Evolutionary conservation across 2,797 vertebrate species (phyloP).

Genomic region (Crenuchus spilurus): DNA sequence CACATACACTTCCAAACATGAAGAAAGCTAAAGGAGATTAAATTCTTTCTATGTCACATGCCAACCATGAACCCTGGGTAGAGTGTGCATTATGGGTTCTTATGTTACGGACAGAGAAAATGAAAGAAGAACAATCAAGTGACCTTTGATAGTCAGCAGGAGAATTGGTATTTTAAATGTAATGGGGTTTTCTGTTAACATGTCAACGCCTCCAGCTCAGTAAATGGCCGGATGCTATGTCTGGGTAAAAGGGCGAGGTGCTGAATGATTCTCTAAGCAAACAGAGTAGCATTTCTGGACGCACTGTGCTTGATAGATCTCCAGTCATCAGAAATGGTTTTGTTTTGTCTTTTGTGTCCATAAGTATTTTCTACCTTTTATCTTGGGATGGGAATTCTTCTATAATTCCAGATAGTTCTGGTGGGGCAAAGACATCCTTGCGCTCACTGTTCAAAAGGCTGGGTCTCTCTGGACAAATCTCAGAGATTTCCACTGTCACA

Average conservation of each 20-base stretch:
- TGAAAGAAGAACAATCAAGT: not conserved
- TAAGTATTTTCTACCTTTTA: constrained; percentile 57
- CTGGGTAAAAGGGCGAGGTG: constrained; percentile 31
- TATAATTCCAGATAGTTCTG: constrained; percentile 73
- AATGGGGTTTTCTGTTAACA: not conserved
- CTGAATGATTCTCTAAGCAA: constrained; percentile 43
- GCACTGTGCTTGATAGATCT: not conserved
- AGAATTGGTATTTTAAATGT: not conserved
- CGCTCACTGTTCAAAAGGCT: constrained; percentile 83
- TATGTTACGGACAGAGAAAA: not conserved
- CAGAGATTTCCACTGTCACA: constrained; percentile 82
- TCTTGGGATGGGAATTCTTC: constrained; percentile 67
- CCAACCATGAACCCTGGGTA: constrained; percentile 15
- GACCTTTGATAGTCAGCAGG: not conserved
- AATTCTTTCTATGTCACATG: constrained; percentile 31
- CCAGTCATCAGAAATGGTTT: not conserved
- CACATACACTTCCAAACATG: not conserved
- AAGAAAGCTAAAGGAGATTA: constrained; percentile 29
- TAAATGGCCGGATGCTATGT: constrained; percentile 46
- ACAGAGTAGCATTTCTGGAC: constrained; percentile 29
- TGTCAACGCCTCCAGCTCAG: constrained; percentile 8
- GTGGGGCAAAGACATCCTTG: constrained; percentile 76
- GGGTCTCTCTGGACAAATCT: constrained; percentile 71
- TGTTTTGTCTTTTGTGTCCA: not conserved
- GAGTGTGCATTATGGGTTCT: constrained; percentile 1